Evolutionary conservation across 92 coral and sea anemone species (phyloP), one percentile per base, ranked within the genome.

Genomic region (Porites cylindrica): DNA sequence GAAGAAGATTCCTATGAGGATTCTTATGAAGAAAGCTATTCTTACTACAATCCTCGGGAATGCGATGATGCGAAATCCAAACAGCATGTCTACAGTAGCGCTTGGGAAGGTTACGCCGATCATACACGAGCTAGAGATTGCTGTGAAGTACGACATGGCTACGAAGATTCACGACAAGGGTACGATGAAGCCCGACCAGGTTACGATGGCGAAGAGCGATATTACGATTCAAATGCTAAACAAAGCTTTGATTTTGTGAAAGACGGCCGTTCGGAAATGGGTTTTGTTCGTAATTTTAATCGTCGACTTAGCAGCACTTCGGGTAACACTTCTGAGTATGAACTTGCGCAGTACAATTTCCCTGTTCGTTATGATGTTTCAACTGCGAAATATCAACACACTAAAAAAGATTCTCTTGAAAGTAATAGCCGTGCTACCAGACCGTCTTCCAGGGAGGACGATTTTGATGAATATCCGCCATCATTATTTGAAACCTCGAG

Each of bases 401-500:
- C 58, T 19, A 47, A 26, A 24, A 77, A 43, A 7, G 77, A 70
- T 8, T 67, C 9, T 24, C 19, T 4, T 64, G 63, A 72, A 23
- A 16, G 7, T 72, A 18, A 72, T 16, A 10, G 47, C 16, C 32
- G 50, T 18, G n/a, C 21, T 17, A 54, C 16, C 14, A 82, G 86
- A 72, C 38, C 18, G 66, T 18, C 19, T 8, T 82, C 86, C 19
- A n/a, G 77, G 18, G 86, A 71, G 66, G 61, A 74, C 17, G 86
- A 70, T 59, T 82, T 70, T 70, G 86, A 82, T 53, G 86, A 82
- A 32, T 83, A 83, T 9, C 72, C 87, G 1, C 80, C 47, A 23
- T 72, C 80, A 1, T 14, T 83, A 10, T 72, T 75, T 73, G 73
- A 75, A 21, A 52, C 64, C 0, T 38, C 80, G 29, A 72, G 87